Conservation (phyloP, 1,140 invertebrate genomes). For the Rhizoglyphus robini region DNA sequence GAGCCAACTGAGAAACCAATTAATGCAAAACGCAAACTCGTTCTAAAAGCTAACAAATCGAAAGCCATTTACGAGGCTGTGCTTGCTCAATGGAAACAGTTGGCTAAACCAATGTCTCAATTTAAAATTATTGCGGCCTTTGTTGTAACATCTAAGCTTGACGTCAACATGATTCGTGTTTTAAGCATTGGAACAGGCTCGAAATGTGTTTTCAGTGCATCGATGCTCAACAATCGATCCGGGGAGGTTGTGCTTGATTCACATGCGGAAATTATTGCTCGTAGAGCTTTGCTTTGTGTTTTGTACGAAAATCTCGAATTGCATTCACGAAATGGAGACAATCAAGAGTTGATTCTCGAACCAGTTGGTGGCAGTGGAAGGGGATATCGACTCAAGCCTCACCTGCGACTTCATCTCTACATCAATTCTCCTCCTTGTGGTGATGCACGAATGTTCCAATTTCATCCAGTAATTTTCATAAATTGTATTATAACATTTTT, state of each 20-base stretch:
- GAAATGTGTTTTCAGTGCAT: background rate
- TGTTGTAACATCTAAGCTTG: background rate
- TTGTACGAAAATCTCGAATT: slow-evolving; percentile 34
- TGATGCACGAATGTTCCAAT: too few species aligned
- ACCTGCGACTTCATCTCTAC: slow-evolving; percentile 63
- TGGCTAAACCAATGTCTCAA: too few species aligned
- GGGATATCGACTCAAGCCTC: slow-evolving; percentile 26
- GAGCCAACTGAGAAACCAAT: too few species aligned
- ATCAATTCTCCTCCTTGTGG: slow-evolving; percentile 96
- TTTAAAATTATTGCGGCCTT: background rate
- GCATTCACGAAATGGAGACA: background rate
- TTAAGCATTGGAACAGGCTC: background rate
- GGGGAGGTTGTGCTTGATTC: slow-evolving; percentile 37
- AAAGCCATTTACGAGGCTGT: too few species aligned
- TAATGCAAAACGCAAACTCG: too few species aligned
- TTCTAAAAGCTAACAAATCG: too few species aligned
- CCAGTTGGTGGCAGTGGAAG: slow-evolving; percentile 1
- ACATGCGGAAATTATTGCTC: slow-evolving; percentile 39
- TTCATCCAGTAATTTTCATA: too few species aligned
- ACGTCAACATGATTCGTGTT: background rate
- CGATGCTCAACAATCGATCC: background rate
- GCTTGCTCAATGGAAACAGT: too few species aligned
- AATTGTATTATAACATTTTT: too few species aligned
- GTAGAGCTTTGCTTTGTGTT: slow-evolving; percentile 35
- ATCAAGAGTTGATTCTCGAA: slow-evolving; percentile 27